Percentiles rank a stretch among this genome's conserved stretches.
Evolutionary conservation across 2,888 invertebrate species (phyloP).

Genomic region (Drosophila parthenogenetica): DNA sequence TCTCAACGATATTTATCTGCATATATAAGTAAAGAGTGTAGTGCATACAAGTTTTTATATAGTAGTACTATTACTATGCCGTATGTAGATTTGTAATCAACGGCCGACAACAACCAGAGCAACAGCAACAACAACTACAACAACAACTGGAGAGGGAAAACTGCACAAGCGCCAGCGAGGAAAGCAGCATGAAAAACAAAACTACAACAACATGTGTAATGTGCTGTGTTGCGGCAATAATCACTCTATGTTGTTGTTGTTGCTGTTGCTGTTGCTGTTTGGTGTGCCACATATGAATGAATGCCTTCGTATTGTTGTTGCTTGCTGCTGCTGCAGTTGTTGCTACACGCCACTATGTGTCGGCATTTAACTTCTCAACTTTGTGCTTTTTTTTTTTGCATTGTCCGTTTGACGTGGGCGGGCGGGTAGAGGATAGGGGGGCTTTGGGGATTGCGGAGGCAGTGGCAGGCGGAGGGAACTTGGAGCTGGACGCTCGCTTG

Average conservation of each 20-base stretch:
- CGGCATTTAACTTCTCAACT: conserved; percentile 82
- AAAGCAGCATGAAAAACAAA: conserved; percentile 57
- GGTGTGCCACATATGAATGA: conserved; percentile 78
- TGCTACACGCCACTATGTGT: conserved; percentile 75
- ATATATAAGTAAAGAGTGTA: conserved; percentile 58
- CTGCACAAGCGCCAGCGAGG: conserved; percentile 60
- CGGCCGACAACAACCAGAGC: conserved; percentile 55
- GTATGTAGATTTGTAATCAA: conserved; percentile 76
- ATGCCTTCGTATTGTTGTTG: conserved; percentile 61
- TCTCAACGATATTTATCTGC: conserved; percentile 70
- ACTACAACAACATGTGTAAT: conserved; percentile 72
- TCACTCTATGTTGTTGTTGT: conserved; percentile 54
- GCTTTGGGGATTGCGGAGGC: background rate
- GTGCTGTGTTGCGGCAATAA: conserved; percentile 80
- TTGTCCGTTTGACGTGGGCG: conserved; percentile 65
- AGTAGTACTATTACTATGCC: conserved; percentile 27
- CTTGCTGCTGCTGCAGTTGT: conserved; percentile 40
- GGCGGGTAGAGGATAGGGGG: conserved; percentile 1
- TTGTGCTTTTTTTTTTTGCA: conserved; percentile 54
- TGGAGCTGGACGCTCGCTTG: conserved; percentile 62
- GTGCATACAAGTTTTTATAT: conserved; percentile 50
- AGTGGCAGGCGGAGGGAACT: conserved; percentile 1
- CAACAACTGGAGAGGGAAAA: conserved; percentile 22
- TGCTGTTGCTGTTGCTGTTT: conserved; percentile 47
- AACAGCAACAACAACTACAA: conserved; percentile 25